Evolutionary conservation across 2,113 vertebrate genomes (phyloP), one percentile per base, ranked within the genome.

Genomic region (Clinocottus analis): DNA sequence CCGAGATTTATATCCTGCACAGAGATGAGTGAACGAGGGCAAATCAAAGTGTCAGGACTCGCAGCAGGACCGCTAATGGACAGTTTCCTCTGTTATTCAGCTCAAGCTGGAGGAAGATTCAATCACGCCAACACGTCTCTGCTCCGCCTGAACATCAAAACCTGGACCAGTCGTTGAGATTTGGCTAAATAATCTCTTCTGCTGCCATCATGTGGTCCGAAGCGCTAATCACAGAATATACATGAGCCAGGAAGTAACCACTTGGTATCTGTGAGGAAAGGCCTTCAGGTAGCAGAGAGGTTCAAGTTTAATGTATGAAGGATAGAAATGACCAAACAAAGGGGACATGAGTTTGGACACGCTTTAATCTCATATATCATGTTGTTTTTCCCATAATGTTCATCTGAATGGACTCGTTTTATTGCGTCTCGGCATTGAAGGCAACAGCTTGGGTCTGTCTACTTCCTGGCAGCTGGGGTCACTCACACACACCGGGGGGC

Each of bases 131-230:
- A 29, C 23, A 27, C 41, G 31, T 39, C 9, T 70, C 25, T 45
- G 19, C 27, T 56, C 23, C n/a, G 21, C 35, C 10, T n/a, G 35
- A 58, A 19, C 13, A 61, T 14, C 56, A 23, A 21, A 16, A 75
- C 59, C 56, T 70, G 35, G 12, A 39, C 1, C 21, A n/a, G 37
- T 60, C 2, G 19, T 55, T 75, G 16, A 70, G 25, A 73, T 84
- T 78, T 80, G 56, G 16, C 17, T 61, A 17, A 68, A 84, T 70
- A 79, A 81, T 84, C 78, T 79, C 21, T 85, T 88, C 45, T 93
- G 90, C 90, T 93, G 89, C 89, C 89, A 89, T 88, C 89, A 84
- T 89, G 89, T 91, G 89, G 90, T 84, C 55, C 33, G 17, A 83
- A 7, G 27, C 37, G 67, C 64, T 72, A 87, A 82, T 85, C 58